Evolutionary conservation across 2,888 invertebrate species (phyloP), one percentile per base, ranked within the genome.

Genomic region (Neuroscelio doddi): DNA sequence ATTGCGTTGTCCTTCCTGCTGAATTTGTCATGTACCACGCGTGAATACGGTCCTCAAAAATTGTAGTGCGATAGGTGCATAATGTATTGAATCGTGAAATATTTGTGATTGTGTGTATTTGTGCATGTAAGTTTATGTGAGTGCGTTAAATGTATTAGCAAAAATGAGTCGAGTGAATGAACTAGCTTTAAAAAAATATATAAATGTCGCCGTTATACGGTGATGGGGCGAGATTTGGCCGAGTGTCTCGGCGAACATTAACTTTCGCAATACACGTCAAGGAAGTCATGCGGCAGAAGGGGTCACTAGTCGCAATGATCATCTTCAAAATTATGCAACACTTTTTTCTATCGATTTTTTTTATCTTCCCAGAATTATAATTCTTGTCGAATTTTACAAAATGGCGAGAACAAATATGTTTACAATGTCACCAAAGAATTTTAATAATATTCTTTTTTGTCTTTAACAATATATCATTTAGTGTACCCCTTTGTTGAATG

Each of bases 171-270:
- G 32, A 38, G 36, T 38, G 42, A 42, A 29, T 47, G 56, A 36
- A 30, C 14, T 63, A 63, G 63, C 52, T 57, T 64, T 64, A 49
- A n/a, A 39, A 41, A 41, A 24, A 41, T 10, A 41, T 24, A 5
- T 14, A 3, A 9, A 39, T 21, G 21, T 12, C 41, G 41, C 41
- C 41, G 24, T 24, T 41, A 24, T 41, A 24, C 4, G 41, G 24
- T 24, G 41, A 41, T 7, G 10, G 1, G 3, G 17, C 17, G 16
- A 38, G 17, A 16, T 38, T 38, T n/a, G 5, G 5, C 17, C 38
- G 38, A 17, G 9, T 38, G 21, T 21, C 21, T 21, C 5, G 5
- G 5, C 21, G 5, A 3, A 21, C 5, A 3, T 5, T 21, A 21
- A 21, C 21, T 21, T 3, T 5, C 21, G 5, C 21, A 21, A 21